Conservation (phyloP, 2,797 vertebrate species). For the Peromyscus nudipes region DNA sequence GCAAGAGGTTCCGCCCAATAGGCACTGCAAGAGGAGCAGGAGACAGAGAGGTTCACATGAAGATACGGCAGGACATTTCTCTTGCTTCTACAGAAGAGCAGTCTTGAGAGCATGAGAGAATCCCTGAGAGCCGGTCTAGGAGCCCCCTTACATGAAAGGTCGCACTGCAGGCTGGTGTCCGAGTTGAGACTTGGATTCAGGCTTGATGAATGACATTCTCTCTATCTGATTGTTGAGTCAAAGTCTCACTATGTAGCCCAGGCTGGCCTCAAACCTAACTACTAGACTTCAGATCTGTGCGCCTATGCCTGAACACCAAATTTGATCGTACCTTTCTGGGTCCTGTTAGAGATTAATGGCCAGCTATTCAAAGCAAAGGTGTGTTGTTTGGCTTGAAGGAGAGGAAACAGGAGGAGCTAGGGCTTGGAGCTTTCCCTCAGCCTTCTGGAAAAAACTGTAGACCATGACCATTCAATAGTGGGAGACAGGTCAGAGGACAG, state of each 20-base stretch:
- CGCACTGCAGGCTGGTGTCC: fast-evolving
- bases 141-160: background rate
- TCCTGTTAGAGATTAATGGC: background rate
- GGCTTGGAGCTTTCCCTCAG: fast-evolving
- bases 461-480: fast-evolving
- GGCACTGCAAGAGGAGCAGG: background rate
- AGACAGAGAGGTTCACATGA: fast-evolving
- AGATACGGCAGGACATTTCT: background rate
- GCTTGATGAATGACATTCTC: background rate
- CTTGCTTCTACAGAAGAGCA: background rate
- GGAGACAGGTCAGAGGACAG: background rate
- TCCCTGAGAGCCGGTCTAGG: background rate
- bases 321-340: background rate
- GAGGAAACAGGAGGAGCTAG: background rate
- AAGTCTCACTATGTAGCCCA: background rate
- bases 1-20: background rate
- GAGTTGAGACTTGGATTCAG: background rate
- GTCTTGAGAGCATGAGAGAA: background rate
- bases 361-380: background rate
- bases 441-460: background rate
- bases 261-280: background rate
- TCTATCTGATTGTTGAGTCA: background rate
- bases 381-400: background rate
- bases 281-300: background rate
- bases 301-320: background rate